Evolutionary conservation across 1,140 invertebrate species (phyloP).

Genomic region (Harlomillsia oculata): DNA sequence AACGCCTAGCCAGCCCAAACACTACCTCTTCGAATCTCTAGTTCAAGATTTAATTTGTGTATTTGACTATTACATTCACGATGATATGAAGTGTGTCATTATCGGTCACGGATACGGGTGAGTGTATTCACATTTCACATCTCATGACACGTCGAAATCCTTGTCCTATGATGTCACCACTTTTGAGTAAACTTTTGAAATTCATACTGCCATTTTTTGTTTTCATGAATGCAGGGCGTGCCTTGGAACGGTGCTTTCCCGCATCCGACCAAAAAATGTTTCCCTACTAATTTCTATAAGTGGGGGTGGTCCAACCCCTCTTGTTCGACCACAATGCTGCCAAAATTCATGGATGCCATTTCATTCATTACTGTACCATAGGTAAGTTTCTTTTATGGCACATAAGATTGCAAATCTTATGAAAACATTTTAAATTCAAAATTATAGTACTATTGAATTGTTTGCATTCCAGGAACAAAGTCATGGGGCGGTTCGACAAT

Average conservation of each 20-base stretch:
- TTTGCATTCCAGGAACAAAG: conserved; percentile 21
- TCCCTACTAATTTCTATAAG: conserved; percentile 57
- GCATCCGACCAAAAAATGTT: conserved; percentile 51
- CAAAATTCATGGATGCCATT: conserved; percentile 24
- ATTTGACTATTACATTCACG: conserved; percentile 51
- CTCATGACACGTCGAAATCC: background rate
- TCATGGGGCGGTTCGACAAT: conserved; percentile 25
- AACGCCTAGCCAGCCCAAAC: conserved; percentile 47
- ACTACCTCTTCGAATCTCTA: conserved; percentile 57
- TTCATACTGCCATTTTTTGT: background rate
- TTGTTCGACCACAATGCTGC: conserved; percentile 48
- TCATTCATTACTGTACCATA: conserved; percentile 23
- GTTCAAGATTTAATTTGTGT: conserved; percentile 51
- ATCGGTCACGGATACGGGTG: conserved; percentile 57
- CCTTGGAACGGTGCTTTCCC: conserved; percentile 55
- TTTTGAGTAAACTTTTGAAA: too few species aligned
- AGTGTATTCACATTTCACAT: conserved; percentile 21
- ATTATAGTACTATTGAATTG: too few species aligned
- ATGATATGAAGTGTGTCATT: conserved; percentile 42
- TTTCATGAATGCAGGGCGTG: conserved; percentile 49
- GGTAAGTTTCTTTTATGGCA: conserved; percentile 13
- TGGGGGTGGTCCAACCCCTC: conserved; percentile 59
- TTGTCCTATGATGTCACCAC: too few species aligned
- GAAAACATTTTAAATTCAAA: too few species aligned
- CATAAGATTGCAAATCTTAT: background rate